Evolutionary conservation across 2,888 invertebrate genomes (phyloP), one percentile per base, ranked within the genome.

Genomic region (Andrena bicolor): DNA sequence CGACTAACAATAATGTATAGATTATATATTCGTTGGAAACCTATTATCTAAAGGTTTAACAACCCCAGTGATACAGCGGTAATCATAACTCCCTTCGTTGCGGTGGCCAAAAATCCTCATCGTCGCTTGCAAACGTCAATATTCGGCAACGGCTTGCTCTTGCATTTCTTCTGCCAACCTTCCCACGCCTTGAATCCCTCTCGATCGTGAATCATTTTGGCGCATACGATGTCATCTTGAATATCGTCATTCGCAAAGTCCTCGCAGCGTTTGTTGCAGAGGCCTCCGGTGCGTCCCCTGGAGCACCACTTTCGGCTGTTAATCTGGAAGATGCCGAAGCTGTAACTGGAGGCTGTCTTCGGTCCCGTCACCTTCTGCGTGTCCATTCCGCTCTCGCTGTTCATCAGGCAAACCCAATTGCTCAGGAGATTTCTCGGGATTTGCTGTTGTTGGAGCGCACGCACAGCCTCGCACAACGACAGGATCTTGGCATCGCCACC

Each of bases 201-300:
- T 0, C 26, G 69, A 1, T 89, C 53, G 23, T 85, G 65, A 10
- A 94, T 93, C 41, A 86, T 90, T 8, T 88, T 84, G 1, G 93
- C 94, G 74, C 94, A 94, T 0, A 35, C 83, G 6, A 93, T 92
- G 70, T 93, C 94, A 28, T 94, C 93, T 56, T 86, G 80, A 10
- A 94, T 92, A 41, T 93, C 82, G 61, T 93, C 93, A 63, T 93
- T 69, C 10, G 86, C 71, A 63, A 93, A 93, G 48, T 92, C 96
- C 95, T 97, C 96, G 93, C 97, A 97, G 90, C 96, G 96, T 90
- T 96, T 95, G 88, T 95, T 96, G 93, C 97, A 97, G 56, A 95
- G 92, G 1, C 97, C 97, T 2, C 97, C 97, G 80, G 94, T 94
- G 51, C 95, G 94, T 7, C 96, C 96, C 82, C 95, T 95, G 82